A percentile compares a stretch with the other conserved stretches of the same genome.
Conservation (phyloP, 1,140 invertebrate genomes). For the Chymomyza costata region DNA sequence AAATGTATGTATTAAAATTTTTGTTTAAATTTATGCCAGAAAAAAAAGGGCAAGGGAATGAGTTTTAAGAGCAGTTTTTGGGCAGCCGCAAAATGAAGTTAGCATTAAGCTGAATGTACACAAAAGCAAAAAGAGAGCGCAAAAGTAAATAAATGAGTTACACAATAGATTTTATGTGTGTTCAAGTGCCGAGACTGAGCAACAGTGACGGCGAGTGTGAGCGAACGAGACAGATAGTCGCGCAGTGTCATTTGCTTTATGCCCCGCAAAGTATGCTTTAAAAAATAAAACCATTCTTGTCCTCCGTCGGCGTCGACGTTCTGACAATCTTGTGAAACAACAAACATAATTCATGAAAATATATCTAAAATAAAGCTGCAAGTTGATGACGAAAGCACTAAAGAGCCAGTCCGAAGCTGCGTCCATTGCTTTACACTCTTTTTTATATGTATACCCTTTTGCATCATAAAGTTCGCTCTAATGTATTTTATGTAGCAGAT, state of each 20-base stretch:
- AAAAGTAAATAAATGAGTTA: slow-evolving; percentile 38
- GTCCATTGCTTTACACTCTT: too few species aligned
- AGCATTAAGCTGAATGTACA: slow-evolving; percentile 16
- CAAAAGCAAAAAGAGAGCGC: too few species aligned
- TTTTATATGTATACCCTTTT: too few species aligned
- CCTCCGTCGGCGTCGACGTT: too few species aligned
- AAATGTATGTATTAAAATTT: slow-evolving; percentile 60
- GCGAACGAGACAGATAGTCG: too few species aligned
- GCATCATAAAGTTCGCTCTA: too few species aligned
- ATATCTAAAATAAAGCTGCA: slow-evolving; percentile 22
- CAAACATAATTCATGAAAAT: slow-evolving; percentile 49
- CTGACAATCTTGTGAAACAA: slow-evolving; percentile 8
- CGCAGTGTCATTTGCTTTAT: too few species aligned
- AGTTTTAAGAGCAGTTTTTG: slow-evolving; percentile 17
- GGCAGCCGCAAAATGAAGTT: slow-evolving; percentile 25
- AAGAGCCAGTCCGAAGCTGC: too few species aligned
- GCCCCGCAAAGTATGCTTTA: slow-evolving; percentile 63
- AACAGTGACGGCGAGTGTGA: too few species aligned
- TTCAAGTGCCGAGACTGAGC: too few species aligned
- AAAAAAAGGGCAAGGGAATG: not conserved
- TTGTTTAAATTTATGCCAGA: not conserved
- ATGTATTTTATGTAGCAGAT: too few species aligned
- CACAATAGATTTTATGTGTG: slow-evolving; percentile 24
- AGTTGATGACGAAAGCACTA: slow-evolving; percentile 2
- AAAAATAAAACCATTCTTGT: too few species aligned